These are phyloP conservation scores for Sarcophaga subvicina DNA, from an alignment of 2,888 invertebrate genomes.

Conservation along the genomic window DNA sequence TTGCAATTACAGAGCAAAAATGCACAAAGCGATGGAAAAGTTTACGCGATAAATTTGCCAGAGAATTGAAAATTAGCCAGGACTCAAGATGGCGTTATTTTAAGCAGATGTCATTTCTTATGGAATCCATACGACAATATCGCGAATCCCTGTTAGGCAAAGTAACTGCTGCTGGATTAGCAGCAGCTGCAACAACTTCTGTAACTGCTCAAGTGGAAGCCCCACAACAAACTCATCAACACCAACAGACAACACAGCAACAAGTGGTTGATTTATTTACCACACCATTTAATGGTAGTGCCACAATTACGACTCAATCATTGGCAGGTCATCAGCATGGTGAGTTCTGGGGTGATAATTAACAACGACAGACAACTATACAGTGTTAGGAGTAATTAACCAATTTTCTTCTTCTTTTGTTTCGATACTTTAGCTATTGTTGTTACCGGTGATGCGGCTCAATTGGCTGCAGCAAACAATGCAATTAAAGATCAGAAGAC, in stretches of 20 bases:
- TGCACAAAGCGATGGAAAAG: constrained; percentile 80
- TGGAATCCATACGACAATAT: constrained; percentile 79
- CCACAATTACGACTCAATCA: constrained; percentile 79
- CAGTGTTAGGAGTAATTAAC: background rate
- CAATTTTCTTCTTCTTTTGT: background rate
- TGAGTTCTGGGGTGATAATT: constrained; percentile 70
- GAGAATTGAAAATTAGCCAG: constrained; percentile 79
- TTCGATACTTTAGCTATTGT: constrained; percentile 74
- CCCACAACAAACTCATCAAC: constrained; percentile 76
- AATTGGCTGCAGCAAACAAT: constrained; percentile 76
- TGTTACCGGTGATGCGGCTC: constrained; percentile 78
- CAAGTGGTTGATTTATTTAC: constrained; percentile 78
- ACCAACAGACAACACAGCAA: constrained; percentile 77
- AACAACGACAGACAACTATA: background rate
- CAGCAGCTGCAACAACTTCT: constrained; percentile 74
- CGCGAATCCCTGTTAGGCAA: constrained; percentile 78
- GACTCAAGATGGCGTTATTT: constrained; percentile 80
- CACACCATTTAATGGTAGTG: constrained; percentile 79
- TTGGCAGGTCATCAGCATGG: constrained; percentile 78
- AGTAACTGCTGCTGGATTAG: constrained; percentile 72
- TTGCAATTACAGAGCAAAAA: constrained; percentile 75
- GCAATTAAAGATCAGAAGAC: constrained; percentile 78
- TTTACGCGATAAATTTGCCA: constrained; percentile 79
- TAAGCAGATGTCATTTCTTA: constrained; percentile 79
- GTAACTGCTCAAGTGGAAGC: constrained; percentile 76